These are phyloP conservation scores for Chiloscyllium punctatum DNA, from an alignment of 2,797 vertebrate genomes.

Conservation along the genomic window DNA sequence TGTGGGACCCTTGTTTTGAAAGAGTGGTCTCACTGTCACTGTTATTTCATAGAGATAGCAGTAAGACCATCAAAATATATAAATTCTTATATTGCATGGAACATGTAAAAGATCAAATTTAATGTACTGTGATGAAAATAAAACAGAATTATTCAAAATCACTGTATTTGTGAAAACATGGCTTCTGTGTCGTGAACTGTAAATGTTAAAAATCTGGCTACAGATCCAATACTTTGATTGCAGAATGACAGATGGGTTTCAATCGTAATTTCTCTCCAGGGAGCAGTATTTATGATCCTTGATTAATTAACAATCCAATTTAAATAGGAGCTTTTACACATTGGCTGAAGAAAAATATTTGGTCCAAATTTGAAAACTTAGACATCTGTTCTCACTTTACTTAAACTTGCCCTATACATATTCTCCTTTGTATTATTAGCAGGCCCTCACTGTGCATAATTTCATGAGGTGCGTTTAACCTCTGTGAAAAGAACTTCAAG, in stretches of 20 bases:
- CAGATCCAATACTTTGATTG: background rate
- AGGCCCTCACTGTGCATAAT: background rate
- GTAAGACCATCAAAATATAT: background rate
- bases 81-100: background rate
- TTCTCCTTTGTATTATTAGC: background rate
- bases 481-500: background rate
- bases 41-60: background rate
- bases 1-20: background rate
- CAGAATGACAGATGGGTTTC: background rate
- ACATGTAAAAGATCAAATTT: background rate
- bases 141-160: background rate
- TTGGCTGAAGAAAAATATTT: background rate
- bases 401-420: background rate
- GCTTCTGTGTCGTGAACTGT: background rate
- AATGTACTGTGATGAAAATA: background rate
- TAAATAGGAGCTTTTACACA: background rate
- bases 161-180: background rate
- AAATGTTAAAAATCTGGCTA: background rate
- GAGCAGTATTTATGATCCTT: background rate
- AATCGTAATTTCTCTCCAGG: background rate
- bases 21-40: background rate
- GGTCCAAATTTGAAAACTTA: background rate
- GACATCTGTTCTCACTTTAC: background rate
- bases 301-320: conserved; percentile 11
- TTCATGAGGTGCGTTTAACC: background rate